Evolutionary conservation across 2,888 invertebrate species (phyloP), one percentile per base, ranked within the genome.

Genomic region (Encarsia formosa): DNA sequence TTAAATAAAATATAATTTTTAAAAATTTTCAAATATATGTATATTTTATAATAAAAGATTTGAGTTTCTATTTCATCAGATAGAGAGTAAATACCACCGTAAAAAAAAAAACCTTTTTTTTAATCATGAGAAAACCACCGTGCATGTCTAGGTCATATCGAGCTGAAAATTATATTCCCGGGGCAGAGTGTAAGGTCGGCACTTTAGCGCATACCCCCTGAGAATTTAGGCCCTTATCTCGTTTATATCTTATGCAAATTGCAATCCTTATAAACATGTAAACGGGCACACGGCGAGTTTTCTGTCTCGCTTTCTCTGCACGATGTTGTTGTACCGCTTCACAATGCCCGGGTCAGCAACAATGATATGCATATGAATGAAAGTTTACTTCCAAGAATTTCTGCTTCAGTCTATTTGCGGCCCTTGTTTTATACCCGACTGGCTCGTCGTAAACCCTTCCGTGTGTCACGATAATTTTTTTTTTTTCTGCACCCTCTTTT

Each of bases 161-260:
- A n/a, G n/a, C n/a, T n/a, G n/a, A n/a, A n/a, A n/a, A n/a, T n/a
- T n/a, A n/a, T n/a, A n/a, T n/a, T n/a, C n/a, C n/a, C n/a, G n/a
- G n/a, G n/a, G n/a, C n/a, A n/a, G n/a, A n/a, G n/a, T n/a, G n/a
- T n/a, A n/a, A n/a, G n/a, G n/a, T n/a, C n/a, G n/a, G n/a, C n/a
- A n/a, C n/a, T n/a, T n/a, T n/a, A n/a, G n/a, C n/a, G n/a, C 29
- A 13, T 9, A 29, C 29, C 13, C 29, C 29, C 8, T 9, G 8
- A 29, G 8, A 9, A 62, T 67, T 63, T 64, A 66, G 62, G 61
- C 61, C 59, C 63, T 65, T 66, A 66, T 68, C 66, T 59, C 60
- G 61, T 62, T 63, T 63, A 64, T 61, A 65, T 66, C 63, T 64
- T 62, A 63, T 64, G 65, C 64, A 68, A 67, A 67, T 66, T 59